These are phyloP conservation scores for Euzetes globulus DNA, from an alignment of 2,888 invertebrate genomes.

Conservation along the genomic window DNA sequence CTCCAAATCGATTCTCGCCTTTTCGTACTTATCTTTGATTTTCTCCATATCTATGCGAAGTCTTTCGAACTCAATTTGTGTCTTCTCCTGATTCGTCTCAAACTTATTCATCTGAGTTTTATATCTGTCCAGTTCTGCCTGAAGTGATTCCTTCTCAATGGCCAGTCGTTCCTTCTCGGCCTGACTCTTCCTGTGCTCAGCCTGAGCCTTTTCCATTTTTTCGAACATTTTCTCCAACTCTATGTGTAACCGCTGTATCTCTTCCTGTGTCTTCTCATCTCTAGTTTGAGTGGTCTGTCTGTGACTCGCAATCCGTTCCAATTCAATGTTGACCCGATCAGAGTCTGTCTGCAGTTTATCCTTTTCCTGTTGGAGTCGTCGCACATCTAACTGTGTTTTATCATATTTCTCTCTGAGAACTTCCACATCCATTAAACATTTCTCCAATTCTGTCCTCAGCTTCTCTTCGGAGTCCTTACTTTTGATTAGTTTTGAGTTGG, in stretches of 20 bases:
- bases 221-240: constrained; percentile 85
- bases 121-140: constrained; percentile 68
- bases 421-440: constrained; percentile 69
- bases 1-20: constrained; percentile 41
- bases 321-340: constrained; percentile 54
- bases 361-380: constrained; percentile 54
- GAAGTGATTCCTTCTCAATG: constrained; percentile 64
- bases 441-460: constrained; percentile 71
- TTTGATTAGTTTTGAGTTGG: constrained; percentile 71
- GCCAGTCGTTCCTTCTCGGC: constrained; percentile 64
- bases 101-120: constrained; percentile 66
- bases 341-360: constrained; percentile 45
- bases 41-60: constrained; percentile 59
- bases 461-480: constrained; percentile 86
- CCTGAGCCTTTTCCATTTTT: constrained; percentile 73
- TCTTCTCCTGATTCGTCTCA: constrained; percentile 52
- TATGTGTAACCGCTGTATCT: constrained; percentile 75
- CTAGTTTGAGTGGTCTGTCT: constrained; percentile 73
- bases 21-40: constrained; percentile 46
- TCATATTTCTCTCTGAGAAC: constrained; percentile 81
- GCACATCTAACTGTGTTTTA: constrained; percentile 73
- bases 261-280: constrained; percentile 81
- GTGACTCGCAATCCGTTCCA: constrained; percentile 78
- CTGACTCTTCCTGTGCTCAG: constrained; percentile 53
- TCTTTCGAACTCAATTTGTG: constrained; percentile 42